These are phyloP conservation scores for Tachina grossa DNA, from an alignment of 2,888 invertebrate genomes.

Conservation along the genomic window DNA sequence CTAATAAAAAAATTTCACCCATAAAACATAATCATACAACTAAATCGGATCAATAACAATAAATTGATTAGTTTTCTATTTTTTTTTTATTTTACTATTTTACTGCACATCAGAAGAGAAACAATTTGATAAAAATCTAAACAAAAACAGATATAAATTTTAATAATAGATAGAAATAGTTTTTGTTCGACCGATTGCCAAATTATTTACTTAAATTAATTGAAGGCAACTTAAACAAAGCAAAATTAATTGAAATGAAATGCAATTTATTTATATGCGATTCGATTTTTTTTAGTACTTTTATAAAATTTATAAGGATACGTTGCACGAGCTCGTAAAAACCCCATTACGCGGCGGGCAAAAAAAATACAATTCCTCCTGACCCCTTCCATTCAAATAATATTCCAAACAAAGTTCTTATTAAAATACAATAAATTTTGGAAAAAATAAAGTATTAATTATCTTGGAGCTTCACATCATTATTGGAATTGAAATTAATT, in stretches of 20 bases:
- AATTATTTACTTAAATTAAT: conserved; percentile 4
- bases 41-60: too few relatives aligned
- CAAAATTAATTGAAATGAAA: conserved; percentile 11
- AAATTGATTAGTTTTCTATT: too few relatives aligned
- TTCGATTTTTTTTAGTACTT: conserved; percentile 55
- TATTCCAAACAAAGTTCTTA: not conserved
- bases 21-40: too few relatives aligned
- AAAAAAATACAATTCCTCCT: conserved; percentile 3
- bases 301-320: conserved; percentile 67
- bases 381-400: not conserved
- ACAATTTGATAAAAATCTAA: conserved; percentile 22
- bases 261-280: conserved; percentile 21
- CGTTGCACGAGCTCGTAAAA: conserved; percentile 69
- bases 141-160: not conserved
- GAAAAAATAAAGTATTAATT: too few relatives aligned
- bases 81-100: too few relatives aligned
- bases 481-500: not conserved
- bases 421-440: not conserved
- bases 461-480: too few relatives aligned
- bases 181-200: conserved; percentile 54
- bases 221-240: conserved; percentile 14
- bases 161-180: conserved; percentile 1
- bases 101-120: not conserved
- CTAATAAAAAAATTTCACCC: too few relatives aligned
- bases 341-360: conserved; percentile 63